A percentile compares a stretch with the other conserved stretches of the same genome.
Conservation (phyloP, 2,113 vertebrate species). For the Corapipo altera region DNA sequence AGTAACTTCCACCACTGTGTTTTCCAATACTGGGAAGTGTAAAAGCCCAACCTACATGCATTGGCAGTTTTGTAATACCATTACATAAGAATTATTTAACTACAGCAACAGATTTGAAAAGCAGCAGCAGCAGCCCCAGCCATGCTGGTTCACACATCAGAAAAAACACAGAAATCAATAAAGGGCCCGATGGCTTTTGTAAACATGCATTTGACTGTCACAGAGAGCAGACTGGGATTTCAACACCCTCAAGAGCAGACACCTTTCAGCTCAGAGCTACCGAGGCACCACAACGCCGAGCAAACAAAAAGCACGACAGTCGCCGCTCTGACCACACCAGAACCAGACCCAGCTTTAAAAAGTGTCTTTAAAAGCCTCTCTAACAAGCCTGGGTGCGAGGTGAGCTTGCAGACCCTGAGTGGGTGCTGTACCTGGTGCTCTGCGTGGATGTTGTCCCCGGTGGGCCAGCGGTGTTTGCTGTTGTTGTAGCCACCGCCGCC, state of each 20-base stretch:
- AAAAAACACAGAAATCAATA: slow-evolving; percentile 18
- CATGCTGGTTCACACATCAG: not conserved
- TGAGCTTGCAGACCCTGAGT: slow-evolving; percentile 26
- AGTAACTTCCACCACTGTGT: not conserved
- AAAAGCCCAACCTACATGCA: slow-evolving; percentile 49
- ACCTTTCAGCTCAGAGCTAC: not conserved
- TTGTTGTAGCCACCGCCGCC: slow-evolving; percentile 87
- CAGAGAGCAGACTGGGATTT: not conserved
- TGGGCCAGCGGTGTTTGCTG: slow-evolving; percentile 99
- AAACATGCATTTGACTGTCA: not conserved
- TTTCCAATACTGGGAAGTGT: slow-evolving; percentile 31
- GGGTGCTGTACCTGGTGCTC: slow-evolving; percentile 90
- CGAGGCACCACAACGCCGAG: not conserved
- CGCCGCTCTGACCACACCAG: not conserved
- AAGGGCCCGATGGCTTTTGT: not conserved
- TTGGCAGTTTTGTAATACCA: slow-evolving; percentile 69
- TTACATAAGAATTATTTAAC: slow-evolving; percentile 71
- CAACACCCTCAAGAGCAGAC: not conserved
- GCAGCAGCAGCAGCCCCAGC: slow-evolving; percentile 10
- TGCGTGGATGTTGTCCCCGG: slow-evolving; percentile 96
- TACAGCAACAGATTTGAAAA: slow-evolving; percentile 47
- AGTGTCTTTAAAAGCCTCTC: slow-evolving; percentile 29
- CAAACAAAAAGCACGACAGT: not conserved
- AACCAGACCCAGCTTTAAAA: not conserved
- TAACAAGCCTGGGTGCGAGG: not conserved